Percentiles rank a stretch among this genome's conserved stretches.
These are phyloP conservation scores for Zaprionus ornatus DNA, from an alignment of 1,140 invertebrate species.

Conservation along the genomic window DNA sequence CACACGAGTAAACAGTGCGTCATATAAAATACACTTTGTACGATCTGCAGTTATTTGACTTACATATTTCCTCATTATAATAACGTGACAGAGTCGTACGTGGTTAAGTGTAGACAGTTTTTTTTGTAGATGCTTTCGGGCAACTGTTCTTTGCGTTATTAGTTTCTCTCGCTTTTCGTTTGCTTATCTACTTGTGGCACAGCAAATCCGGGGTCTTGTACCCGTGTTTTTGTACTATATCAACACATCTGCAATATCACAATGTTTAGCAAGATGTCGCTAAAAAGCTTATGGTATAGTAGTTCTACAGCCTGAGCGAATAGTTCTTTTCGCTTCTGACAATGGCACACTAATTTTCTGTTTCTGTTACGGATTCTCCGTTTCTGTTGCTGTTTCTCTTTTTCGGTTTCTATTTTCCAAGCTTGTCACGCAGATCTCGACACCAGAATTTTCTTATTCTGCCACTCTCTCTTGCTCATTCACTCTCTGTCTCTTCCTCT, in stretches of 20 bases:
- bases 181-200: slow-evolving; percentile 29
- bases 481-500: slow-evolving; percentile 38
- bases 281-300: slow-evolving; percentile 66
- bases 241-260: slow-evolving; percentile 58
- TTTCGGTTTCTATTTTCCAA: slow-evolving; percentile 27
- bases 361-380: slow-evolving; percentile 32
- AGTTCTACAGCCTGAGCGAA: slow-evolving; percentile 23
- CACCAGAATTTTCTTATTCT: slow-evolving; percentile 40
- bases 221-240: slow-evolving; percentile 11
- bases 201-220: slow-evolving; percentile 13
- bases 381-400: not conserved
- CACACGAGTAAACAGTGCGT: not conserved
- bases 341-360: slow-evolving; percentile 70
- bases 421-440: slow-evolving; percentile 42
- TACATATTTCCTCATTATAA: slow-evolving; percentile 7
- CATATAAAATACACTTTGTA: not conserved
- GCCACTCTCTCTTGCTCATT: slow-evolving; percentile 30
- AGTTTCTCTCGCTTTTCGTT: slow-evolving; percentile 10
- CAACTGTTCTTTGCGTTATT: slow-evolving; percentile 7
- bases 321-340: slow-evolving; percentile 52
- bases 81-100: slow-evolving; percentile 3
- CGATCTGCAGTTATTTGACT: not conserved
- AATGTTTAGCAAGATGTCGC: slow-evolving; percentile 80
- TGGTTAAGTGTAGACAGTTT: not conserved
- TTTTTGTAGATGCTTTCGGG: slow-evolving; percentile 5